Conservation (phyloP, 2,113 vertebrate genomes). For the Psittacara wagleri region DNA sequence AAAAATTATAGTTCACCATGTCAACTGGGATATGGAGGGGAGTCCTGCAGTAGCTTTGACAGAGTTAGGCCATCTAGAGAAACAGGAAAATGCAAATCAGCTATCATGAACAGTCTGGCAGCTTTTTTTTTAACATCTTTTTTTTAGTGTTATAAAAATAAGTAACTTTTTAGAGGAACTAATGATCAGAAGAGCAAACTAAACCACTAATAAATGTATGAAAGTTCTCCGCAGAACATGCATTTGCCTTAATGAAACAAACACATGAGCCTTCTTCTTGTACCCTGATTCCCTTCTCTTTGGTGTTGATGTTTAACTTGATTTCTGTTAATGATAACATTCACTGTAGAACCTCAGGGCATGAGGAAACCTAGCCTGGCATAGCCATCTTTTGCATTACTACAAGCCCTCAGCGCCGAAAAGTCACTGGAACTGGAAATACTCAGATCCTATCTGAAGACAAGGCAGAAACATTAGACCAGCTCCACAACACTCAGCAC, state of each 20-base stretch:
- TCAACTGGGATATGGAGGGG: neutral
- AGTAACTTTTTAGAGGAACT: neutral
- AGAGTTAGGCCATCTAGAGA: neutral
- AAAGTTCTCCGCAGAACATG: neutral
- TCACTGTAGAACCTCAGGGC: neutral
- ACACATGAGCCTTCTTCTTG: neutral
- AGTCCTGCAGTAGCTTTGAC: neutral
- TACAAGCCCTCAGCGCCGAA: neutral
- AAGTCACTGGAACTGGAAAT: neutral
- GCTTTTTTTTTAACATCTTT: neutral
- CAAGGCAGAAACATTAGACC: neutral
- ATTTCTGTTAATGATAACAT: neutral
- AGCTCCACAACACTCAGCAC: rapidly evolving
- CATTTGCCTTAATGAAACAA: neutral
- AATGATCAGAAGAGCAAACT: rapidly evolving
- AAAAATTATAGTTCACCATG: neutral
- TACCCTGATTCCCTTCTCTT: neutral
- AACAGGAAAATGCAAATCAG: neutral
- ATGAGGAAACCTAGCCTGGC: neutral
- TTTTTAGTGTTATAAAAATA: neutral
- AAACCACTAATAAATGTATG: neutral
- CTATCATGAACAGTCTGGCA: neutral
- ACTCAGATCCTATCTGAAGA: neutral
- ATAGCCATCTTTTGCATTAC: too few relatives aligned
- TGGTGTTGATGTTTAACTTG: neutral